Evolutionary conservation across 2,797 vertebrate species (phyloP), one percentile per base, ranked within the genome.

Genomic region (Mormyrus hasselquistii): DNA sequence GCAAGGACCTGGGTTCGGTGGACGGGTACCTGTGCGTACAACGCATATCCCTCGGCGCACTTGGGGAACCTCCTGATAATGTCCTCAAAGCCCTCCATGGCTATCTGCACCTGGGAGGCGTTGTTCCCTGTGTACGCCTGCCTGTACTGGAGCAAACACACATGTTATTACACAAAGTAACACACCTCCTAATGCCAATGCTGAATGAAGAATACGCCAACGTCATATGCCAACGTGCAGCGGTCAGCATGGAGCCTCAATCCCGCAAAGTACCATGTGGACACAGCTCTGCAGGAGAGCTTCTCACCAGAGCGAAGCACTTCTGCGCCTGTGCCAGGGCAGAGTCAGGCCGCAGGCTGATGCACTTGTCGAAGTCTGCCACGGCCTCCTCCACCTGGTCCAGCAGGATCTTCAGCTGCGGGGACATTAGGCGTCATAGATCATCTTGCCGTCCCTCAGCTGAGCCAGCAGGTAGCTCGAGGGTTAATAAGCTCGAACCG

Each of bases 341-440:
- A 62, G 98, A 99, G 94, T 99, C 98, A 0, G 99, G 98, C 89
- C 98, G 95, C 92, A 99, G 96, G 86, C 96, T 92, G 93, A 99
- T 99, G 94, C 99, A 99, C 95, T 99, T 97, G 92, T 99, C 98
- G 92, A 99, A 99, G 94, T 99, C 99, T 89, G 96, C 97, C 82
- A 99, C 99, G 1, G 99, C 99, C 93, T 99, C 98, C 87, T 99
- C 98, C 89, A 99, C 98, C 94, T 99, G 98, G 95, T 99, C 99
- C 92, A 99, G 95, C 87, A 99, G 94, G 93, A 99, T 99, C 96
- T 99, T 99, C 93, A 99, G 94, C 99, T 99, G 93, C 84, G 79
- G 88, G 90, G 91, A 93, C 14, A 16, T 65, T 19, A 62, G 16
- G 16, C 16, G 0, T 2, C 38, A 65, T 3, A 10, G 34, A 34